Evolutionary conservation across 1,140 invertebrate species (phyloP).

Genomic region (Bombus turneri): DNA sequence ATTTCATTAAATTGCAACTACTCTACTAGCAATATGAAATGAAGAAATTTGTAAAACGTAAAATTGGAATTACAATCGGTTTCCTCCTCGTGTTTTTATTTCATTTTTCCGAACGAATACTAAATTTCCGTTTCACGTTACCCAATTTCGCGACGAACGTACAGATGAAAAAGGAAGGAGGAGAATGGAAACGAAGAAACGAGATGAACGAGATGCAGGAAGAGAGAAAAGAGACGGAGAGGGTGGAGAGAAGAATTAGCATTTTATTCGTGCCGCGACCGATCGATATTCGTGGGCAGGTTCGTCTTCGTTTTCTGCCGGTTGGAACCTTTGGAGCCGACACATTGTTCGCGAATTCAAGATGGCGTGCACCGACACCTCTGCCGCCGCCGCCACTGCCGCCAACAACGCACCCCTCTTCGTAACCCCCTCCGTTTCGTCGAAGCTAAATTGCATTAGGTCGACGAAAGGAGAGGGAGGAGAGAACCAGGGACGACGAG

Average conservation of each 20-base stretch:
- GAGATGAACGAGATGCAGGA: neutral
- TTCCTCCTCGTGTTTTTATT: too few species aligned
- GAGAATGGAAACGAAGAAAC: neutral
- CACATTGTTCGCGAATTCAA: slow-evolving; percentile 63
- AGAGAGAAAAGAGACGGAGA: neutral
- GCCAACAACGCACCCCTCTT: slow-evolving; percentile 26
- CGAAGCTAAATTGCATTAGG: slow-evolving; percentile 56
- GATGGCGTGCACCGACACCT: slow-evolving; percentile 55
- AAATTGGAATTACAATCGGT: neutral
- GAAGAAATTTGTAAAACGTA: neutral
- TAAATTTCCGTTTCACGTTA: neutral
- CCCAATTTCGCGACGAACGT: neutral
- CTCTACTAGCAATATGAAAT: too few species aligned
- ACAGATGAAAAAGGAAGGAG: neutral
- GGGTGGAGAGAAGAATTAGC: slow-evolving; percentile 37
- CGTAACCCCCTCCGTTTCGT: neutral
- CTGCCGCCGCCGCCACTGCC: slow-evolving; percentile 18
- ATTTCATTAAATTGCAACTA: too few species aligned
- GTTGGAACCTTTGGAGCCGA: slow-evolving; percentile 45
- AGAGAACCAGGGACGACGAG: neutral
- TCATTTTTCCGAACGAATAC: neutral
- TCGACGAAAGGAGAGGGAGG: slow-evolving; percentile 36
- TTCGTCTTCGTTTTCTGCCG: slow-evolving; percentile 53
- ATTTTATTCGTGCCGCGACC: slow-evolving; percentile 50
- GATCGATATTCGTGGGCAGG: slow-evolving; percentile 53